Evolutionary conservation across 2,113 vertebrate species (phyloP), one percentile per base, ranked within the genome.

Genomic region (Catharus bicknelli): DNA sequence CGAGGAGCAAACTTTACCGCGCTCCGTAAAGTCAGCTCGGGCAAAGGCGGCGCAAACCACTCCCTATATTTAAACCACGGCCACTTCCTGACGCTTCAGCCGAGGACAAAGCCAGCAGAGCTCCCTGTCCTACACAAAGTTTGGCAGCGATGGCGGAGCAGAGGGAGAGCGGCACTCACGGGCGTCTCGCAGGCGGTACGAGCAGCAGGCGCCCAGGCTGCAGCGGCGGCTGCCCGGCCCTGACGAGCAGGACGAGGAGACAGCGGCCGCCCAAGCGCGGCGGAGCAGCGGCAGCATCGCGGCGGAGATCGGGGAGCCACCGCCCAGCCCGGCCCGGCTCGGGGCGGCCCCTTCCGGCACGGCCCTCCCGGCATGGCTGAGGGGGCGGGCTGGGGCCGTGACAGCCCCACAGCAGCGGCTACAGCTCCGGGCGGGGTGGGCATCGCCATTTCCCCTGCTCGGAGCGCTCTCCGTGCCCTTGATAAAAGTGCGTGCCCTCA

Each of bases 151-250:
- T 3, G 9, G 68, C 27, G 32, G 62, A 62, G 19, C 43, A 10
- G 14, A 16, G 54, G 48, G 54, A 9, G 4, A 15, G 61, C 38
- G n/a, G 64, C 61, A 98, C 98, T 98, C 83, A 99, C 99, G 88
- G 91, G 97, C 98, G 51, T 98, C 97, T 57, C 97, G 97, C 83
- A 97, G 98, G 97, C 97, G 99, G 97, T 98, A 98, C 5, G 98
- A 98, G 83, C 98, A 98, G 90, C 96, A 97, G n/a, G 98, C 97
- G 5, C 97, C 93, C 36, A 99, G 96, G 93, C 97, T 98, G 93
- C 98, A 99, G 22, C 62, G 62, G 47, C 99, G 90, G 1, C 55
- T 84, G 22, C 90, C 81, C 27, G 5, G 8, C 68, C 30, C 67
- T 1, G 79, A 68, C 51, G 91, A 45, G 3, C 59, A 76, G 40